phyloP scores from a whole-genome alignment of 2,797 vertebrate species.

The Gorsachius magnificus region DNA sequence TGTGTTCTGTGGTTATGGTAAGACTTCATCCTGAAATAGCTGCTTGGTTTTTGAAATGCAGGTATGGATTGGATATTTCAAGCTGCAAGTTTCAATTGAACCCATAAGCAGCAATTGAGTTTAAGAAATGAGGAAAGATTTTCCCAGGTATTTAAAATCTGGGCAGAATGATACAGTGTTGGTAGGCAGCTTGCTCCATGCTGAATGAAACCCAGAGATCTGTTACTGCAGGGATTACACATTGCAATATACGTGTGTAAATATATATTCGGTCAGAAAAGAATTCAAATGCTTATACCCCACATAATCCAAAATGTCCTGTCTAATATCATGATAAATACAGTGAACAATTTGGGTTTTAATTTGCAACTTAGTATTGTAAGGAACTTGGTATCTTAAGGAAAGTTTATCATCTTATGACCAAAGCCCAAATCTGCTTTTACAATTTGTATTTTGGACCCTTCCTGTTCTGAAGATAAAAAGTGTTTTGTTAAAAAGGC shows the following conservation, averaged over 20 bases:
- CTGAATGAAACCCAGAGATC: neutral
- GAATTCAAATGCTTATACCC: neutral
- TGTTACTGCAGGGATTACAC: neutral
- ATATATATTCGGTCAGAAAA: neutral
- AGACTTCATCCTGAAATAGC: slow-evolving; percentile 32
- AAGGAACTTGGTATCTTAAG: neutral
- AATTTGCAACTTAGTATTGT: neutral
- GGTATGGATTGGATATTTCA: neutral
- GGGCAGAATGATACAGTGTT: neutral
- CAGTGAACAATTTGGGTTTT: neutral
- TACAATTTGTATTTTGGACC: neutral
- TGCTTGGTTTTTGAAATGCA: slow-evolving; percentile 15
- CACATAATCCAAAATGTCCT: neutral
- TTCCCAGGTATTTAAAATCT: slow-evolving; percentile 7
- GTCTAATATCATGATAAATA: neutral
- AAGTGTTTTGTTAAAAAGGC: neutral
- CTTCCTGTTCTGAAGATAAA: neutral
- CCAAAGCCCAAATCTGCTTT: neutral
- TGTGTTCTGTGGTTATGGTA: slow-evolving; percentile 49
- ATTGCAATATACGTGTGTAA: neutral
- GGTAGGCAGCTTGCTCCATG: neutral
- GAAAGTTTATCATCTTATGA: neutral
- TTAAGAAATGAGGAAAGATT: neutral
- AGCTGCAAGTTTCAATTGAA: neutral
- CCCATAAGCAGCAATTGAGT: neutral